A percentile compares a stretch with the other conserved stretches of the same genome.
phyloP scores from a whole-genome alignment of 2,113 vertebrate species.

The Gorsachius goisagi region DNA sequence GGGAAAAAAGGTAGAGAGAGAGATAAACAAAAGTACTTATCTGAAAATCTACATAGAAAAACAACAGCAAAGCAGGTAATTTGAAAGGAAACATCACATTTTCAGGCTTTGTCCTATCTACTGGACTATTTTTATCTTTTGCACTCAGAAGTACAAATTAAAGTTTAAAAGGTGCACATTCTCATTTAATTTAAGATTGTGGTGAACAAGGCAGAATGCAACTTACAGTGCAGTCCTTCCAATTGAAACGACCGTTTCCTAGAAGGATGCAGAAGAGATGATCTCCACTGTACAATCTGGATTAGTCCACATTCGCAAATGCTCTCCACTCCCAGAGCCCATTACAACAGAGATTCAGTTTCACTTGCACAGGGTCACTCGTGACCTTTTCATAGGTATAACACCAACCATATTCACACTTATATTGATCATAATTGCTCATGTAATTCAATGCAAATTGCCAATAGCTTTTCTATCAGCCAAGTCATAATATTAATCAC shows the following conservation, averaged over 20 bases:
- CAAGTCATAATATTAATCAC: background rate
- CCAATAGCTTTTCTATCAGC: background rate
- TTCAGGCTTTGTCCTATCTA: background rate
- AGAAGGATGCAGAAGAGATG: background rate
- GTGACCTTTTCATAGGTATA: background rate
- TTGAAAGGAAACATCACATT: background rate
- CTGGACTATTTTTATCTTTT: background rate
- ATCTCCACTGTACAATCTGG: background rate
- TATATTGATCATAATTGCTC: background rate
- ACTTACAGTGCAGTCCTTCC: background rate
- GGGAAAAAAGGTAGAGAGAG: background rate
- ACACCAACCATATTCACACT: background rate
- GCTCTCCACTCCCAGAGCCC: background rate
- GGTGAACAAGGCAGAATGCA: background rate
- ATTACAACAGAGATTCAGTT: background rate
- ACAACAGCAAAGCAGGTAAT: background rate
- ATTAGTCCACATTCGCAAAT: background rate
- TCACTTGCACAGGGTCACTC: background rate
- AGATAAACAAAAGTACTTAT: background rate
- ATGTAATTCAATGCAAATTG: background rate
- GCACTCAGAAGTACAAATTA: background rate
- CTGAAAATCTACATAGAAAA: background rate
- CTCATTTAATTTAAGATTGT: background rate
- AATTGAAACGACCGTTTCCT: background rate
- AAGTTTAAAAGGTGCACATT: background rate